Conservation (phyloP, 2,888 invertebrate species). For the Ormyrus nitidulus region DNA sequence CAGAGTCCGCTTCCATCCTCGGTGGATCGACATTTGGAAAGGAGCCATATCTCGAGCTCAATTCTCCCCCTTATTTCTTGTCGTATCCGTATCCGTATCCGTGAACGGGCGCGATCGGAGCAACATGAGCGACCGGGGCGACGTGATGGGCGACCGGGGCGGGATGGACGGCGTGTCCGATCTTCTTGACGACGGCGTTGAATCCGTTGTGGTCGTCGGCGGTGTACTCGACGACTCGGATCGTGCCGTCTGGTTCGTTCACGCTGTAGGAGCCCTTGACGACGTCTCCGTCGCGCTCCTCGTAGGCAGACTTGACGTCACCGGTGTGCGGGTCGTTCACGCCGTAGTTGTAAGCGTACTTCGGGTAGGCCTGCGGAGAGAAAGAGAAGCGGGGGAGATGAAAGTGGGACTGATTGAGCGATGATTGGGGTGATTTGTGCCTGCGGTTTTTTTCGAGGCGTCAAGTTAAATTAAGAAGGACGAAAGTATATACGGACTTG, state of each 20-base stretch:
- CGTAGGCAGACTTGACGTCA: slow-evolving; percentile 72
- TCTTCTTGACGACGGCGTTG: slow-evolving; percentile 73
- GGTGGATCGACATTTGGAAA: no score
- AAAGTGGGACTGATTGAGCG: slow-evolving; percentile 6
- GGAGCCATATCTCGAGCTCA: no score
- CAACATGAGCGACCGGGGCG: background rate
- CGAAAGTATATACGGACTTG: background rate
- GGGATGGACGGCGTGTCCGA: slow-evolving; percentile 70
- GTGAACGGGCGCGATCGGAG: slow-evolving; percentile 19
- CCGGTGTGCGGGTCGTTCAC: slow-evolving; percentile 73
- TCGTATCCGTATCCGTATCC: slow-evolving; percentile 46
- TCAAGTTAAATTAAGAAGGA: background rate
- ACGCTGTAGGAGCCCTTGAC: slow-evolving; percentile 73
- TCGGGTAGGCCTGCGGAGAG: slow-evolving; percentile 67
- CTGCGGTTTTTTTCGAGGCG: background rate
- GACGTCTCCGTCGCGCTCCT: slow-evolving; percentile 73
- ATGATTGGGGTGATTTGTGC: slow-evolving; percentile 7
- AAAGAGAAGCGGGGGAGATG: background rate
- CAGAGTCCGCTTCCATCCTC: no score
- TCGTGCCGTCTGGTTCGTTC: slow-evolving; percentile 73
- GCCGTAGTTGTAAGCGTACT: slow-evolving; percentile 73
- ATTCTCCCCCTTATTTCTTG: slow-evolving; percentile 24
- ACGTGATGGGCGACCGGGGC: slow-evolving; percentile 58
- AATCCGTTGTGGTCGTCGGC: slow-evolving; percentile 73
- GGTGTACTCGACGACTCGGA: slow-evolving; percentile 73